Conservation (phyloP, 2,797 vertebrate genomes). For the Carcharodon carcharias region DNA sequence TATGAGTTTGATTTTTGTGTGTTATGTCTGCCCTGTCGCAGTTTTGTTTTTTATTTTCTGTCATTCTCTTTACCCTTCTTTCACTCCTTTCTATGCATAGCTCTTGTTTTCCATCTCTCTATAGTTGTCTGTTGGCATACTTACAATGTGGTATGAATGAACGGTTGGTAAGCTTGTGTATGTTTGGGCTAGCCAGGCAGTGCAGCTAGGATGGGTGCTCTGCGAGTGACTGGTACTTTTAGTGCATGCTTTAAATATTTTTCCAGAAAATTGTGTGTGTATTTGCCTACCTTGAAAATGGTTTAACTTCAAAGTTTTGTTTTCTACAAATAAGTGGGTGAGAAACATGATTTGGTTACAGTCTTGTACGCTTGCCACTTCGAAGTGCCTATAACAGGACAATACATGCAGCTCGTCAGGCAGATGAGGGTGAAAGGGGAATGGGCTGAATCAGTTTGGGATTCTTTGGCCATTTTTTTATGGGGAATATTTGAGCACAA, state of each 20-base stretch:
- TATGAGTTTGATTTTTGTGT: not conserved
- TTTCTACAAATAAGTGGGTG: not conserved
- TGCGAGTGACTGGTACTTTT: not conserved
- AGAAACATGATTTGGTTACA: not conserved
- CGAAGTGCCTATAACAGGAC: not conserved
- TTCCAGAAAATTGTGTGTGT: not conserved
- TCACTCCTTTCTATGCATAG: not conserved
- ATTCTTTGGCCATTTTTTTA: not conserved
- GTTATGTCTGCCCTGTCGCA: not conserved
- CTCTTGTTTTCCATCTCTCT: not conserved
- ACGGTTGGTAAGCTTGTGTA: not conserved
- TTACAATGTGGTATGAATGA: not conserved
- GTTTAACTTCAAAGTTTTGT: not conserved
- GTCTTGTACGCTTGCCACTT: not conserved
- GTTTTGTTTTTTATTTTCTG: not conserved
- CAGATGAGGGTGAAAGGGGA: not conserved
- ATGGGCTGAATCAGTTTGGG: not conserved
- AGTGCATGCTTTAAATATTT: not conserved
- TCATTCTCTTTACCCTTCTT: not conserved
- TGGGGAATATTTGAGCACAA: not conserved
- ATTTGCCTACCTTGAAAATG: not conserved
- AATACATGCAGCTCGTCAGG: not conserved
- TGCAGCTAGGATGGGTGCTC: not conserved
- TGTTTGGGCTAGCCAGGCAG: not conserved
- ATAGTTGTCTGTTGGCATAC: not conserved